phyloP scores from a whole-genome alignment of 2,888 invertebrate species.

The Synergus itoensis region DNA sequence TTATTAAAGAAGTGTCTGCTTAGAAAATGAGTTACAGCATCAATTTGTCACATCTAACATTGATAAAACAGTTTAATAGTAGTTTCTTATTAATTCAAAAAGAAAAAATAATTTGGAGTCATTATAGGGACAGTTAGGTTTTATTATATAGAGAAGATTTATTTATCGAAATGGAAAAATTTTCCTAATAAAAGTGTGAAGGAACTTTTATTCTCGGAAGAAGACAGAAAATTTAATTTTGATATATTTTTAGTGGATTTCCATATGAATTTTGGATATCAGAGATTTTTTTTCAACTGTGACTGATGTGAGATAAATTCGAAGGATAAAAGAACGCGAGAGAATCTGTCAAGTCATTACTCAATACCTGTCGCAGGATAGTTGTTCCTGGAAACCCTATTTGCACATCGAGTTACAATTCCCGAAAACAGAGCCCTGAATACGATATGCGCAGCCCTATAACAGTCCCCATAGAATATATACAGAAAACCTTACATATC shows the following conservation, averaged over 20 bases:
- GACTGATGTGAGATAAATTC: constrained; percentile 15
- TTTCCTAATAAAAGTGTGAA: not conserved
- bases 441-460: constrained; percentile 74
- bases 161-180: not conserved
- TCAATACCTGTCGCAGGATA: constrained; percentile 8
- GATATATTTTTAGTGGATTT: too few relatives aligned
- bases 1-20: constrained; percentile 1
- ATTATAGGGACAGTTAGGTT: too few relatives aligned
- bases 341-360: constrained; percentile 23
- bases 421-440: constrained; percentile 74
- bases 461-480: constrained; percentile 57
- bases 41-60: not conserved
- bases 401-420: constrained; percentile 74
- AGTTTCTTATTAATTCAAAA: too few relatives aligned
- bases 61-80: too few relatives aligned
- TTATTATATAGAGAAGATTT: too few relatives aligned
- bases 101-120: too few relatives aligned
- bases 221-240: not conserved
- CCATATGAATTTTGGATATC: too few relatives aligned
- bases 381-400: constrained; percentile 70
- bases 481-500: constrained; percentile 55
- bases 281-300: not conserved
- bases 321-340: constrained; percentile 8
- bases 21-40: constrained; percentile 1
- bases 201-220: not conserved